These are phyloP conservation scores for Zaprionus tsacasi DNA, from an alignment of 1,140 invertebrate genomes.

Conservation along the genomic window DNA sequence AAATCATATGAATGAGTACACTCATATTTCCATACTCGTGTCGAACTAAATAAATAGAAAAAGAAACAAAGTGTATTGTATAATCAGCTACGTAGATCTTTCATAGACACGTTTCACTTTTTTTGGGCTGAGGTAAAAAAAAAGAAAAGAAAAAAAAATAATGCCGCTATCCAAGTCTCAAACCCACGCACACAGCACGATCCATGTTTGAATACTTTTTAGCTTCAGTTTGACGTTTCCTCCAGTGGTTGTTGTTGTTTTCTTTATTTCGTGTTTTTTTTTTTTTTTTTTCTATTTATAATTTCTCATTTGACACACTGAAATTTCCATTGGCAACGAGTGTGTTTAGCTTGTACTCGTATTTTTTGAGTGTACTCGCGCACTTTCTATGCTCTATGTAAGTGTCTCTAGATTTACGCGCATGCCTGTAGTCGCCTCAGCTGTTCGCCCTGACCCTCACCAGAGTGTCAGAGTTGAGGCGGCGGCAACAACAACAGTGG, in stretches of 20 bases:
- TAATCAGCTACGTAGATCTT: slow-evolving; percentile 20
- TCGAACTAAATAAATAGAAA: background rate
- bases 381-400: slow-evolving; percentile 5
- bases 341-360: slow-evolving; percentile 28
- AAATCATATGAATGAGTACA: slow-evolving; percentile 5
- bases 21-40: slow-evolving; percentile 1
- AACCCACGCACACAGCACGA: slow-evolving; percentile 28
- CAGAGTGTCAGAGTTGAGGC: slow-evolving; percentile 20
- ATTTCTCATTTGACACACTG: slow-evolving; percentile 67
- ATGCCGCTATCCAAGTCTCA: slow-evolving; percentile 30
- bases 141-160: background rate
- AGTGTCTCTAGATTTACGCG: background rate
- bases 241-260: slow-evolving; percentile 1
- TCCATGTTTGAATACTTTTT: slow-evolving; percentile 13
- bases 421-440: background rate
- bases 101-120: slow-evolving; percentile 36
- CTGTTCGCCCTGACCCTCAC: slow-evolving; percentile 7
- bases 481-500: background rate
- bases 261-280: slow-evolving; percentile 23
- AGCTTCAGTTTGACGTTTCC: background rate
- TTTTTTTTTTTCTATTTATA: slow-evolving; percentile 47
- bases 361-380: slow-evolving; percentile 25
- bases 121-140: background rate
- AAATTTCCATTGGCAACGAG: slow-evolving; percentile 45
- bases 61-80: slow-evolving; percentile 2